A percentile compares a stretch with the other conserved stretches of the same genome.
phyloP scores from a whole-genome alignment of 2,888 invertebrate species.

The Hesperia comma region DNA sequence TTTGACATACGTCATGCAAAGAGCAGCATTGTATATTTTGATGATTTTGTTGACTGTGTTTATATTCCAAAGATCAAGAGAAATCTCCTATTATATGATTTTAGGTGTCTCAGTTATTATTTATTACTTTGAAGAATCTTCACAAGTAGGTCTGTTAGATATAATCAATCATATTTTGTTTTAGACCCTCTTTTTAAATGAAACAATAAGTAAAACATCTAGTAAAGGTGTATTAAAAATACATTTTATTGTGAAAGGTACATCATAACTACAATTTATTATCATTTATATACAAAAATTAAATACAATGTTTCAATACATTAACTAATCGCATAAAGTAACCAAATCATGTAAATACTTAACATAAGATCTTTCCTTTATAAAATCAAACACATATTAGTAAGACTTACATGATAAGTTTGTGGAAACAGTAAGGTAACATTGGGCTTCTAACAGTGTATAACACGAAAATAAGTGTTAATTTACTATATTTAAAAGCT shows the following conservation, averaged over 20 bases:
- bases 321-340: conserved; percentile 43
- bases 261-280: conserved; percentile 74
- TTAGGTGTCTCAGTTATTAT: conserved; percentile 58
- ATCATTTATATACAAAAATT: conserved; percentile 82
- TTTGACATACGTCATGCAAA: conserved; percentile 53
- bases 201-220: conserved; percentile 50
- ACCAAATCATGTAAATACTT: conserved; percentile 63
- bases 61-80: conserved; percentile 53
- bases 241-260: conserved; percentile 82
- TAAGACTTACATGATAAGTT: conserved; percentile 7
- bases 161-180: conserved; percentile 35
- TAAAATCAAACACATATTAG: conserved; percentile 14
- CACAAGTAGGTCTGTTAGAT: conserved; percentile 40
- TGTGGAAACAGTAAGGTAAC: conserved; percentile 27
- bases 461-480: not conserved
- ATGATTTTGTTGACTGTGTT: conserved; percentile 57
- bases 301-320: conserved; percentile 67
- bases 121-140: conserved; percentile 58
- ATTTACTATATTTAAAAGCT: not conserved
- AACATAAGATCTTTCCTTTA: conserved; percentile 23
- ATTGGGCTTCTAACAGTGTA: conserved; percentile 28
- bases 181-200: conserved; percentile 26
- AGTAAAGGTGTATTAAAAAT: conserved; percentile 81
- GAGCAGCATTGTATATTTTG: conserved; percentile 58
- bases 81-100: conserved; percentile 55